Base-by-base conservation (phyloP, 2,888 invertebrate species). In the Eilema griseolum region DNA sequence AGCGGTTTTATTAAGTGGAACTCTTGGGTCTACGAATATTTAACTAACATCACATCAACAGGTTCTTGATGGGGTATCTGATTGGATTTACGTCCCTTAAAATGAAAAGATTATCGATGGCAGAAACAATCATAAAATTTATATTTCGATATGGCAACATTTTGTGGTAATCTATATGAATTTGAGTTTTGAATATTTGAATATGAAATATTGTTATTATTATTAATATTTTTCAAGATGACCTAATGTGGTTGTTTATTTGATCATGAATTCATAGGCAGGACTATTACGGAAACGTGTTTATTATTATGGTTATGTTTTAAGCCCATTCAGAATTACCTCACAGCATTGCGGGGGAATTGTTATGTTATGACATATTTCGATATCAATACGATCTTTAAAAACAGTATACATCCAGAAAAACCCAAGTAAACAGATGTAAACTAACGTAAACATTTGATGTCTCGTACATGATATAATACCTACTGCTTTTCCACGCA, bases 401-500 rank as follows among this genome's bases (percentile, higher is more conserved):
- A 16, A 46, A 14, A 14, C 16, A 41, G 20, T 20, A 3, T 2
- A 41, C 2, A 20, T 5, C 16, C 20, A 46, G 14, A 46, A 46
- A 20, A 46, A 20, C 2, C 37, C 33, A 12, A 37, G 4, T 16
- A 41, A 41, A 41, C 41, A 41, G 4, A 5, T 7, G 46, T 20
- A 46, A 46, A 46, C 5, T 20, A 46, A 46, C 46, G 16, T 41
- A 41, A 46, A 46, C 46, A 46, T 4, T 16, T 11, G 16, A 1
- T 41, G 16, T 41, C 16, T 16, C 41, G 16, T 16, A 16, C 4
- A 8, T 41, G 4, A 41, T 37, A 37, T 14, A 2, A 14, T 33
- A 33, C 28, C 28, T 28, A 3, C 33, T 33, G 8, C 33, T 33
- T 83, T 67, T 68, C 78, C 82, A 86, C 83, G 82, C 86, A 86